Base-by-base conservation (phyloP, 1,140 invertebrate genomes). In the Cecropterus lyciades region DNA sequence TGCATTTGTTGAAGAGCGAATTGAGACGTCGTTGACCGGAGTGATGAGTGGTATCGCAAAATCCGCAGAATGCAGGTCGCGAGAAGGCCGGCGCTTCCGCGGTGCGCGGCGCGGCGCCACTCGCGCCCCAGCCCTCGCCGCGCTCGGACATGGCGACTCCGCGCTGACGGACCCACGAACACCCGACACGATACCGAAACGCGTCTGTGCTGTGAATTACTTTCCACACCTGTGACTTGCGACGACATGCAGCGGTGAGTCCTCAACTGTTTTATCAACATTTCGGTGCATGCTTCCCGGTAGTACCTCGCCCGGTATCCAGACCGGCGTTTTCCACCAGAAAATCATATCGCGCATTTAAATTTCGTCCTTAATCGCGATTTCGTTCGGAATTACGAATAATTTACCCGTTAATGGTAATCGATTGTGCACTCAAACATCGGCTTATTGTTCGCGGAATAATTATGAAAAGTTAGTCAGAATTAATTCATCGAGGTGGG, bases 41-140 rank as follows among this genome's bases (percentile, higher is more conserved):
- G 63, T 65, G 76, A 79, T 77, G 77, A 66, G 75, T 68, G 57
- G 65, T 59, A 70, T 75, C 73, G 75, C 75, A 75, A 76, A 74
- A 73, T 77, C 75, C 70, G 76, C 73, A 75, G 70, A 75, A 76
- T 74, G 75, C 74, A 73, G 73, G 72, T 70, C 69, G 77, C 60
- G 70, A 70, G 73, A 75, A 75, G 75, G 72, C 60, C 24, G 49
- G 49, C 69, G 73, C 65, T 74, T 74, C 68, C 73, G 78, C 71
- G 72, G 68, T 43, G 65, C 64, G 72, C 69, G 60, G 65, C 30
- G 48, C 49, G 17, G 48, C 65, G 55, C 56, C 82, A 85, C 75
- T 83, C 80, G 80, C 77, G 80, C 65, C 71, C 70, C 60, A 73
- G 71, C 73, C 64, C 49, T 65, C 80, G 74, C 63, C 64, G 69